These are phyloP conservation scores for Lasiurus cinereus DNA, from an alignment of 2,113 vertebrate genomes.

Conservation along the genomic window DNA sequence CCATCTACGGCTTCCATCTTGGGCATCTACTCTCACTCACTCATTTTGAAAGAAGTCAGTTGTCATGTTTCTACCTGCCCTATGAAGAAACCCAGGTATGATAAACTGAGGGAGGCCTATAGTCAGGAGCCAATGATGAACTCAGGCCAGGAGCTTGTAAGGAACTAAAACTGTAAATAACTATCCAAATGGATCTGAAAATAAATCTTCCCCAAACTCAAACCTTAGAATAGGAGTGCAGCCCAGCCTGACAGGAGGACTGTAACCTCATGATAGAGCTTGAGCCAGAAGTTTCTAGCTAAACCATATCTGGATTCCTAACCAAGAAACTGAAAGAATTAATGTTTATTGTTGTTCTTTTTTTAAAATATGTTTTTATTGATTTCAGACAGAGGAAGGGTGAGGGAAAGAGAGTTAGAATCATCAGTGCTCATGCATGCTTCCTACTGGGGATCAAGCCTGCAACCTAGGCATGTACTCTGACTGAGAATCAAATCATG, in stretches of 20 bases:
- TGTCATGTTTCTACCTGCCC: neutral
- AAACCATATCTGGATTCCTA: neutral
- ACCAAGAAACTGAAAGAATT: neutral
- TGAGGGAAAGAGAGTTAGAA: too few species aligned
- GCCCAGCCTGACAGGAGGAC: neutral
- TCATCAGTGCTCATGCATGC: too few species aligned
- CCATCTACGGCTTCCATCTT: too few species aligned
- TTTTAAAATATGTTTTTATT: too few species aligned
- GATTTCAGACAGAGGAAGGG: too few species aligned
- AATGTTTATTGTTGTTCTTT: neutral
- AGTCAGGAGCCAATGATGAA: neutral
- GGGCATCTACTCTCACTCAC: neutral
- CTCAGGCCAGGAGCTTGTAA: neutral
- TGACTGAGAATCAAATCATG: too few species aligned
- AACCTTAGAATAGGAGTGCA: neutral
- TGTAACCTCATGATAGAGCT: neutral
- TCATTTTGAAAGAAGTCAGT: neutral
- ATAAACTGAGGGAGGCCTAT: neutral
- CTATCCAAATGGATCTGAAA: neutral
- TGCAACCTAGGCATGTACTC: too few species aligned
- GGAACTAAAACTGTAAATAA: neutral
- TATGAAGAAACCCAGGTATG: neutral
- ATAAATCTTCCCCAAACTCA: fast-evolving
- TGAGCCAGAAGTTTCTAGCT: neutral
- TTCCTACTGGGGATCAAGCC: too few species aligned